Conservation (phyloP, 2,797 vertebrate genomes). For the Ammospiza maritima region DNA sequence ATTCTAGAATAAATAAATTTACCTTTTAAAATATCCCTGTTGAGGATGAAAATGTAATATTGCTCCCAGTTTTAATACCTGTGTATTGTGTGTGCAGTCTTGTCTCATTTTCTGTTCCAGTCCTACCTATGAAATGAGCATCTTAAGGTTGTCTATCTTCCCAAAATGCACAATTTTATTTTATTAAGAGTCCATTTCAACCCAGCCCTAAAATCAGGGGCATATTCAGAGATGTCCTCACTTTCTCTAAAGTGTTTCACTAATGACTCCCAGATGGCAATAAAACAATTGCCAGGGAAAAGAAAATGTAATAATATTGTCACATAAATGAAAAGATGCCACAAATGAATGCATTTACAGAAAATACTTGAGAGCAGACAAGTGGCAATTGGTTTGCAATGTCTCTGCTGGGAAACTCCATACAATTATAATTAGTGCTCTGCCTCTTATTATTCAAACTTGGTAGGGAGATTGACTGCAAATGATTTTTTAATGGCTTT, state of each 20-base stretch:
- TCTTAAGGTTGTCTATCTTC: background rate
- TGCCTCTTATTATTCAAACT: slow-evolving; percentile 63
- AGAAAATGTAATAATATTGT: slow-evolving; percentile 46
- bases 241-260: background rate
- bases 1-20: background rate
- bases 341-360: slow-evolving; percentile 52
- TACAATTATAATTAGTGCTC: slow-evolving; percentile 56
- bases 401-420: slow-evolving; percentile 59
- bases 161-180: background rate
- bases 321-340: slow-evolving; percentile 48
- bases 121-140: background rate
- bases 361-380: slow-evolving; percentile 57
- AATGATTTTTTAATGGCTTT: slow-evolving; percentile 65
- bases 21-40: background rate
- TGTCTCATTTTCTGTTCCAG: background rate
- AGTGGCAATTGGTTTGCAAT: slow-evolving; percentile 61
- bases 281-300: slow-evolving; percentile 54
- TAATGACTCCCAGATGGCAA: slow-evolving; percentile 41
- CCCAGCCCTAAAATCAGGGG: background rate
- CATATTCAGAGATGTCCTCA: background rate
- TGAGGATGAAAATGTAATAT: background rate
- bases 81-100: background rate
- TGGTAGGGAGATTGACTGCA: slow-evolving; percentile 58
- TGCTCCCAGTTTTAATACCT: background rate
- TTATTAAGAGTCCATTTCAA: slow-evolving; percentile 34